A percentile compares a stretch with the other conserved stretches of the same genome.
Evolutionary conservation across 2,797 vertebrate genomes (phyloP).

Genomic region (Scarus forsteni): DNA sequence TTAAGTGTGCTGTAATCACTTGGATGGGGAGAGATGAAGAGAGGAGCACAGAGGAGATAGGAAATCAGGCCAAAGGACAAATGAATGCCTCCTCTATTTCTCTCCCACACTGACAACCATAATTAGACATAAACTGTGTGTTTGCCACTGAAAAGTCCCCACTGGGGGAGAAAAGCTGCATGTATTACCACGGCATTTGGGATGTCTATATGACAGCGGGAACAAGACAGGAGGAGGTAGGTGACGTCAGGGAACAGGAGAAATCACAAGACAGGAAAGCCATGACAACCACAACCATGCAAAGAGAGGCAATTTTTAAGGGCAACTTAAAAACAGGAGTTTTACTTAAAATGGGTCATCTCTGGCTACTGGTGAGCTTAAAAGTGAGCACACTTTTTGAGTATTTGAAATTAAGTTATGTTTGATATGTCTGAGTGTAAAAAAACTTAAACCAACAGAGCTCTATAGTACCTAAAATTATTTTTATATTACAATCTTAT

Average conservation of each 20-base stretch:
- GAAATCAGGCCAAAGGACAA: conserved; percentile 85
- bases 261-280: conserved; percentile 35
- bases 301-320: background rate
- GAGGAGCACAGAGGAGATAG: conserved; percentile 86
- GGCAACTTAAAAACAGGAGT: too few relatives aligned
- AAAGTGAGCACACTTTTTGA: too few relatives aligned
- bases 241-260: conserved; percentile 70
- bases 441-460: too few relatives aligned
- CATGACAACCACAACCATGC: background rate
- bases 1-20: conserved; percentile 98
- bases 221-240: conserved; percentile 68
- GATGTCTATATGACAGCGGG: conserved; percentile 57
- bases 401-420: too few relatives aligned
- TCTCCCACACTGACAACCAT: conserved; percentile 88
- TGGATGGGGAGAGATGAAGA: conserved; percentile 91
- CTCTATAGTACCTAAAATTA: too few relatives aligned
- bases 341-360: too few relatives aligned
- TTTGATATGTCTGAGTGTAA: too few relatives aligned
- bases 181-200: conserved; percentile 83
- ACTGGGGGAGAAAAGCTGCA: conserved; percentile 85
- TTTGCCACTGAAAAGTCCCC: conserved; percentile 90
- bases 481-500: too few relatives aligned
- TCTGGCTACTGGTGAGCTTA: too few relatives aligned
- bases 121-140: conserved; percentile 91
- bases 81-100: conserved; percentile 76